Base-by-base conservation (phyloP, 2,113 vertebrate genomes). In the Panthera uncia region DNA sequence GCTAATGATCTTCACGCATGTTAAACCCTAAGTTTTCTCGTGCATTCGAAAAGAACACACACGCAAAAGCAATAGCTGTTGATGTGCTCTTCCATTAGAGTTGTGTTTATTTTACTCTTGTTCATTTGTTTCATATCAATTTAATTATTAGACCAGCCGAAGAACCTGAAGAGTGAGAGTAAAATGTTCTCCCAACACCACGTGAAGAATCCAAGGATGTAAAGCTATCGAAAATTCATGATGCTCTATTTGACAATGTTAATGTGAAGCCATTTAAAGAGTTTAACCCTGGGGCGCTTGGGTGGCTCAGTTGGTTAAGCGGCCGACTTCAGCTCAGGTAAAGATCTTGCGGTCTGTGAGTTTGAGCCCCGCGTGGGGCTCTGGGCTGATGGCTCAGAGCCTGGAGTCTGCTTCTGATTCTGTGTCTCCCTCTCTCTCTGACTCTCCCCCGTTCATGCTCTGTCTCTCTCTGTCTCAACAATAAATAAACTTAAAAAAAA, bases 291-390 rank as follows among this genome's bases (percentile, higher is more conserved):
- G 45, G 45, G 45, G 45, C 7, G 45, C 45, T 1, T 45, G 45
- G 45, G 45, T 45, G 45, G 7, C 45, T 45, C 45, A 9, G 45
- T 45, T 8, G 1, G 7, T 45, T 45, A 45, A 45, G 45, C 45
- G 1, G 1, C 45, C 45, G 9, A 45, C 45, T 45, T 45, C 45
- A 45, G 7, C 45, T 45, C 45, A 45, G 45, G 45, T 45, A 1
- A 9, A 0, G 7, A 45, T 45, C 45, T 45, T 8, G 7, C 7
- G 45, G 45, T 45, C 45, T 9, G 8, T 45, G 8, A 45, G 45
- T 45, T 45, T 8, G 8, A 45, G 45, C 7, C 7, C 45, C 1
- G 1, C 0, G 8, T 45, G 1, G 7, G 45, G 7, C 45, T 45
- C 7, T 45, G 7, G 45, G 45, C 45, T 45, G 45, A 45, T 9